Percentiles rank a stretch among this genome's conserved stretches.
Conservation (phyloP, 2,797 vertebrate species). For the Thalassophryne amazonica region DNA sequence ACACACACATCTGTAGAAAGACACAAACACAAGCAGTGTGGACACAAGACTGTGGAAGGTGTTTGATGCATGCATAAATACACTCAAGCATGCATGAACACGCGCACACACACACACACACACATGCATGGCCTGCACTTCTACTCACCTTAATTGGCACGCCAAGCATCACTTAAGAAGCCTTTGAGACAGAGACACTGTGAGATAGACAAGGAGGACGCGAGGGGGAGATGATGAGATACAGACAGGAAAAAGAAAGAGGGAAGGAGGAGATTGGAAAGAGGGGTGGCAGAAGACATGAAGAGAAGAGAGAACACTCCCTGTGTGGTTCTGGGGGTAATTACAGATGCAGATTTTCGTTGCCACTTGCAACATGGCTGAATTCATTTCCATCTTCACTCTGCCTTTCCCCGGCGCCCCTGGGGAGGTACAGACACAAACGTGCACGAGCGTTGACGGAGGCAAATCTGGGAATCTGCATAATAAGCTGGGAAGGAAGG, state of each 20-base stretch:
- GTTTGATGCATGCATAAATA: conserved; percentile 74
- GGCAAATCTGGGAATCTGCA: conserved; percentile 75
- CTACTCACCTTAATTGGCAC: conserved; percentile 83
- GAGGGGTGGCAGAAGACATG: conserved; percentile 57
- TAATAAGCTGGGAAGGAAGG: conserved; percentile 72
- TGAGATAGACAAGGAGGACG: conserved; percentile 64
- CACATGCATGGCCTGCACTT: conserved; percentile 31
- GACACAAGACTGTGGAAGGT: conserved; percentile 63
- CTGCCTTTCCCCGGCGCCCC: conserved; percentile 78
- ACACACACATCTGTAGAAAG: conserved; percentile 37
- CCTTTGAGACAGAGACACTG: conserved; percentile 75
- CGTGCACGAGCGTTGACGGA: conserved; percentile 44
- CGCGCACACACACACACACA: conserved; percentile 11
- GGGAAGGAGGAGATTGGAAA: conserved; percentile 49
- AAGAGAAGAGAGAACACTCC: conserved; percentile 58
- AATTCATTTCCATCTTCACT: conserved; percentile 83
- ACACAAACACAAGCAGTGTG: conserved; percentile 68
- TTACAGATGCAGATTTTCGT: conserved; percentile 85
- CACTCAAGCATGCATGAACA: conserved; percentile 60
- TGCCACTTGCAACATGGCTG: conserved; percentile 85
- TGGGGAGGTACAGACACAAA: conserved; percentile 72
- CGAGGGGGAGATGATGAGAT: conserved; percentile 62
- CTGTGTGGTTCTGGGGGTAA: conserved; percentile 81
- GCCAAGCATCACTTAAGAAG: conserved; percentile 83
- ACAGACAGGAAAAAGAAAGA: conserved; percentile 56